Evolutionary conservation across 2,888 invertebrate species (phyloP).

Genomic region (Sminthurides aquaticus): DNA sequence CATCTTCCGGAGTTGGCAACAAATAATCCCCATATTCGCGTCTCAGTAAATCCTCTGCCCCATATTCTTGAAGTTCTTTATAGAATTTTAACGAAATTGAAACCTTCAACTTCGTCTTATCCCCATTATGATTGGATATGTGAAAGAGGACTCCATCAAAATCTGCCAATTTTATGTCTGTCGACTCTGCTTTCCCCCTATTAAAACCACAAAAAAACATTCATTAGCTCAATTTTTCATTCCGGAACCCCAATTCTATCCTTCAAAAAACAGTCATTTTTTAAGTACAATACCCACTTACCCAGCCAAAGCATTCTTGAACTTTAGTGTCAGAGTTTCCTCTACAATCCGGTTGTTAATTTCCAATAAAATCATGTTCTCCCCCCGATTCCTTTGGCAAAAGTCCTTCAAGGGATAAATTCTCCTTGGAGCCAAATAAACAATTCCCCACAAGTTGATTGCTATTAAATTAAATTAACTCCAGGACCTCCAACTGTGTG

Average conservation of each 20-base stretch:
- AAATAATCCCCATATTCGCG: slow-evolving; percentile 75
- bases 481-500: too few relatives aligned
- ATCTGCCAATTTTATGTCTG: slow-evolving; percentile 89
- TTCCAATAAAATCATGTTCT: slow-evolving; percentile 92
- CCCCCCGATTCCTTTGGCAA: too few relatives aligned
- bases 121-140: slow-evolving; percentile 91
- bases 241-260: too few relatives aligned
- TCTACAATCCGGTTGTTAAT: slow-evolving; percentile 98
- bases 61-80: slow-evolving; percentile 95
- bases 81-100: slow-evolving; percentile 96
- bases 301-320: slow-evolving; percentile 93
- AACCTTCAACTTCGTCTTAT: slow-evolving; percentile 95
- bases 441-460: too few relatives aligned
- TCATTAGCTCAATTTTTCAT: not conserved
- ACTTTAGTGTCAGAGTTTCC: slow-evolving; percentile 91
- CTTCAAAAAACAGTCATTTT: too few relatives aligned
- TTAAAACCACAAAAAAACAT: slow-evolving; percentile 48
- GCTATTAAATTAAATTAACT: too few relatives aligned
- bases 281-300: too few relatives aligned
- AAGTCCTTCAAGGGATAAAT: too few relatives aligned
- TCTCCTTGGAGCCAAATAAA: too few relatives aligned
- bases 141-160: slow-evolving; percentile 99
- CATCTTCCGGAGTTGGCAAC: slow-evolving; percentile 76
- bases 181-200: slow-evolving; percentile 89
- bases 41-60: slow-evolving; percentile 91